Conservation (phyloP, 2,797 vertebrate genomes). For the Lagorchestes hirsutus region DNA sequence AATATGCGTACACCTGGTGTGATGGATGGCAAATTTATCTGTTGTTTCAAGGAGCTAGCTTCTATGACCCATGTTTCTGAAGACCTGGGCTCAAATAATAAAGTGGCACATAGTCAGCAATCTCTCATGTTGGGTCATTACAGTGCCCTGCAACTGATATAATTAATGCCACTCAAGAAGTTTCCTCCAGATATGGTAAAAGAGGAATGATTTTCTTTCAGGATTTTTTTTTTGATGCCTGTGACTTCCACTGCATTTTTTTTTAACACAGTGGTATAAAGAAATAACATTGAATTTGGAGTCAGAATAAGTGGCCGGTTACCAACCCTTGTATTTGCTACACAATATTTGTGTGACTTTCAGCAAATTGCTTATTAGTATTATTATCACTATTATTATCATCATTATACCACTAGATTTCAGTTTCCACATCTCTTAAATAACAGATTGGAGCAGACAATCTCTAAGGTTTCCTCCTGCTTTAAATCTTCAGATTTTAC, state of each 20-base stretch:
- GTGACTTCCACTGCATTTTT: slow-evolving; percentile 12
- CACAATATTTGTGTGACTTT: not conserved
- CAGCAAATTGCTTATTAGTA: not conserved
- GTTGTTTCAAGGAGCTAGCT: slow-evolving; percentile 70
- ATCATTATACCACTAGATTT: not conserved
- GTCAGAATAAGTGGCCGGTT: not conserved
- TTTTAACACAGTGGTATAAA: not conserved
- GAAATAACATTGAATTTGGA: not conserved
- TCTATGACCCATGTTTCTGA: slow-evolving; percentile 64
- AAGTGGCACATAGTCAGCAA: slow-evolving; percentile 67
- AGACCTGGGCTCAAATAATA: slow-evolving; percentile 75
- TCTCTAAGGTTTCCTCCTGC: not conserved
- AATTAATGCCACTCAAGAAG: slow-evolving; percentile 15
- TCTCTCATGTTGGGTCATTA: slow-evolving; percentile 36
- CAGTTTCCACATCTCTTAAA: not conserved
- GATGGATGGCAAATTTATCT: slow-evolving; percentile 59
- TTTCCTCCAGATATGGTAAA: slow-evolving; percentile 71
- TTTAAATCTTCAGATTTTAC: not conserved
- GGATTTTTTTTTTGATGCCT: slow-evolving; percentile 7
- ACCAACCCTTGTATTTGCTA: not conserved
- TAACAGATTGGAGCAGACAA: not conserved
- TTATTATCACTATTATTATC: not conserved
- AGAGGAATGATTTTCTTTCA: slow-evolving; percentile 1
- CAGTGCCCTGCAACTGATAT: slow-evolving; percentile 76
- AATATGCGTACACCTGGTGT: slow-evolving; percentile 72